Evolutionary conservation across 2,797 vertebrate genomes (phyloP).

Genomic region (Yasuhikotakia modesta): DNA sequence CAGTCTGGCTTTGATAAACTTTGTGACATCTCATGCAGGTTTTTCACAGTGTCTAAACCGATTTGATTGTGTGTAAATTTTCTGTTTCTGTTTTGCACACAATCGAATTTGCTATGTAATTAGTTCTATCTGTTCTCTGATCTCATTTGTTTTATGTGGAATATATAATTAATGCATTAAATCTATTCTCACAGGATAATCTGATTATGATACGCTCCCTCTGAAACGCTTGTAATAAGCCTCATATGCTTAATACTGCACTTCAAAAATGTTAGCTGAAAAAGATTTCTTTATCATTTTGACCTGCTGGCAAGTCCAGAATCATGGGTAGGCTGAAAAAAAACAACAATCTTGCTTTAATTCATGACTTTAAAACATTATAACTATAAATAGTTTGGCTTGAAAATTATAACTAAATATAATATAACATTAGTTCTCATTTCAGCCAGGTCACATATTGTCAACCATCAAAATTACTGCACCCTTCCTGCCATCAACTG

Average conservation of each 20-base stretch:
- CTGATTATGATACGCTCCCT: not conserved
- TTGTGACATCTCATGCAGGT: too few relatives aligned
- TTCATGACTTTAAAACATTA: too few relatives aligned
- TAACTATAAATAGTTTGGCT: not conserved
- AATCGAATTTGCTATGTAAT: not conserved
- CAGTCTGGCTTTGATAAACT: too few relatives aligned
- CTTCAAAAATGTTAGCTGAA: not conserved
- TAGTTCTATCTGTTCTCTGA: slow-evolving; percentile 6
- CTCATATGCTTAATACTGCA: not conserved
- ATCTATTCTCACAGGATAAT: not conserved
- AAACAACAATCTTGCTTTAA: not conserved
- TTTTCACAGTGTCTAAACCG: too few relatives aligned
- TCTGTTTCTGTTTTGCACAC: too few relatives aligned
- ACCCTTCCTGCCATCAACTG: not conserved
- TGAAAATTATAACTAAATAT: not conserved
- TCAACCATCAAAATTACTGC: not conserved
- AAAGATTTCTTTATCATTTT: not conserved
- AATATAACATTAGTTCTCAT: not conserved
- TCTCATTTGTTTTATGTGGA: not conserved
- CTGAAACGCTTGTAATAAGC: not conserved
- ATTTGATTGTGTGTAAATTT: too few relatives aligned
- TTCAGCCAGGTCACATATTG: not conserved
- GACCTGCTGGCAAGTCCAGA: not conserved
- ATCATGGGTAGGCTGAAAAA: not conserved
- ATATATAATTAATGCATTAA: not conserved